Percentiles rank a stretch among this genome's conserved stretches.
Evolutionary conservation across 1,140 invertebrate genomes (phyloP).

Genomic region (Lepeophtheirus salmonis): DNA sequence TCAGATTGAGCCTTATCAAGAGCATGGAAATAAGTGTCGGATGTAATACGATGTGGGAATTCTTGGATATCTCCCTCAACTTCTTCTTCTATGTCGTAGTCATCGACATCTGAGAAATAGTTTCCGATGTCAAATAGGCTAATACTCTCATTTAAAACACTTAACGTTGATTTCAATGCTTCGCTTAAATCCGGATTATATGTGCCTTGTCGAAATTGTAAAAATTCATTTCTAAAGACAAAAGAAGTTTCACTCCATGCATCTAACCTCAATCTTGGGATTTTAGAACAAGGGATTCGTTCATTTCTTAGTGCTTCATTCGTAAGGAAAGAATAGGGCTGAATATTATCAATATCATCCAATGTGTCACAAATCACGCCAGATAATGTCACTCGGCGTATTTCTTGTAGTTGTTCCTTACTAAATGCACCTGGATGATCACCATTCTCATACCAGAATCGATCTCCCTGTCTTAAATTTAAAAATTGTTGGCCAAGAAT

Average conservation of each 20-base stretch:
- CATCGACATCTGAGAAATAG: no score
- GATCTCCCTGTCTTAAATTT: constrained; percentile 43
- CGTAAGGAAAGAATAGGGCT: constrained; percentile 25
- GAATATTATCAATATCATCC: constrained; percentile 32
- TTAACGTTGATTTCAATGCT: no score
- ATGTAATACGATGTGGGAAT: no score
- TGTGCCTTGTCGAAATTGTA: no score
- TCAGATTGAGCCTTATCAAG: no score
- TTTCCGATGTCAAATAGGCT: no score
- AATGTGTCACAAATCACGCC: constrained; percentile 47
- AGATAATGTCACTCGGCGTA: constrained; percentile 43
- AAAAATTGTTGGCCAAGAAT: constrained; percentile 85
- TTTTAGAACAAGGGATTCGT: not conserved
- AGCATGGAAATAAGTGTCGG: no score
- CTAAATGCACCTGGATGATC: constrained; percentile 45
- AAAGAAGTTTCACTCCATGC: constrained; percentile 1
- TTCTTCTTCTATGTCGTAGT: no score
- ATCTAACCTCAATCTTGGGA: not conserved
- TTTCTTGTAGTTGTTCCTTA: constrained; percentile 37
- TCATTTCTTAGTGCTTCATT: not conserved
- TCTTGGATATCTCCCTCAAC: no score
- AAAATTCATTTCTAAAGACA: not conserved
- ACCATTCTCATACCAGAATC: constrained; percentile 52
- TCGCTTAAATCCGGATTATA: no score
- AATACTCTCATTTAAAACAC: no score